Evolutionary conservation across 1,140 invertebrate species (phyloP).

Genomic region (Lutraria rhynchaena): DNA sequence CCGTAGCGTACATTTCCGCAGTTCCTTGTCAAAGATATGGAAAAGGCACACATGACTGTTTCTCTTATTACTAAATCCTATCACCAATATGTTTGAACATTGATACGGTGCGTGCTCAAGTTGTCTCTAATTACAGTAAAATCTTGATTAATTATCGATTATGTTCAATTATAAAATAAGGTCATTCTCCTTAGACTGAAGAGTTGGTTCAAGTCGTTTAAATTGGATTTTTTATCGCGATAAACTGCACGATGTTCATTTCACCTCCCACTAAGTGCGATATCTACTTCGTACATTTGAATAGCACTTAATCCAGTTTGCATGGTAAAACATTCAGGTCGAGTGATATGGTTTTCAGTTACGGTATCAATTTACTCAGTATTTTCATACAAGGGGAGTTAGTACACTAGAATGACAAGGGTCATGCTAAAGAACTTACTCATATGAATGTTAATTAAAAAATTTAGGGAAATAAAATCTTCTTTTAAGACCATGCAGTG

Average conservation of each 20-base stretch:
- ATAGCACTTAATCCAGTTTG: not conserved
- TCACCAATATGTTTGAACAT: not conserved
- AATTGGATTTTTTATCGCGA: not conserved
- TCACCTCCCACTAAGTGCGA: not conserved
- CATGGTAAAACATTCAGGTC: not conserved
- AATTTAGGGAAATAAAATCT: too few relatives aligned
- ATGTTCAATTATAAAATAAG: not conserved
- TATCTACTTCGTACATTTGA: not conserved
- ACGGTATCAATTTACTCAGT: not conserved
- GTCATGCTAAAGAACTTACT: too few relatives aligned
- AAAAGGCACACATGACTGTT: not conserved
- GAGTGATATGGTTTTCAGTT: not conserved
- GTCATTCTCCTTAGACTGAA: not conserved
- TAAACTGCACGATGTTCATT: not conserved
- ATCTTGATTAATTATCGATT: constrained; percentile 37
- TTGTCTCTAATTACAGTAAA: constrained; percentile 13
- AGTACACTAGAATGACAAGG: too few relatives aligned
- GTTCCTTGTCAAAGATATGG: not conserved
- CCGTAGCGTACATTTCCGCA: not conserved
- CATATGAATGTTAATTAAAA: too few relatives aligned
- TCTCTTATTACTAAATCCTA: not conserved
- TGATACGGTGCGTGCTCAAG: not conserved
- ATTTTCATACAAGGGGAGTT: too few relatives aligned
- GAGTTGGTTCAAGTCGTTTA: not conserved
- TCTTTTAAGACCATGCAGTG: too few relatives aligned